Conservation (phyloP, 2,888 invertebrate species). For the Didymodactylos carnosus region DNA sequence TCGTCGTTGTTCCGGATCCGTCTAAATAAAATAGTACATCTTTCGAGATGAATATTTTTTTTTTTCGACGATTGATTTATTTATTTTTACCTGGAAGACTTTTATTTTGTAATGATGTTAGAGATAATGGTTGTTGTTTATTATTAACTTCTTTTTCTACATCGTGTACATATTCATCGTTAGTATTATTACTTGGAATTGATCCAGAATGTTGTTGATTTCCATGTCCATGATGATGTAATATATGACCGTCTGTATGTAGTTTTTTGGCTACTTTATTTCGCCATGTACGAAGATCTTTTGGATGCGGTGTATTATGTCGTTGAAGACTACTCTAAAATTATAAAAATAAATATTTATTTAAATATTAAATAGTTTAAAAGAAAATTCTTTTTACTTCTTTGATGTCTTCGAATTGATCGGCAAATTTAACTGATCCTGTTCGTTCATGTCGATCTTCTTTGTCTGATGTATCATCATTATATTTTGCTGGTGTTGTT, state of each 20-base stretch:
- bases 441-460: not conserved
- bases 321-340: slow-evolving; percentile 35
- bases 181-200: too few species aligned
- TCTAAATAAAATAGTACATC: not conserved
- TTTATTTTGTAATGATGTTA: not conserved
- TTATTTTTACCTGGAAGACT: not conserved
- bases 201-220: not conserved
- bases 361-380: not conserved
- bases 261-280: not conserved
- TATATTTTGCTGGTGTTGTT: not conserved
- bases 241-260: not conserved
- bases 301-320: slow-evolving; percentile 93
- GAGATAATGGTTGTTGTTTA: not conserved
- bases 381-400: not conserved
- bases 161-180: too few species aligned
- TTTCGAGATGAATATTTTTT: not conserved
- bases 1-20: too few species aligned
- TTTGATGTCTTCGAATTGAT: not conserved
- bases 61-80: too few species aligned
- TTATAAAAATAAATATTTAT: not conserved
- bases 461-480: not conserved
- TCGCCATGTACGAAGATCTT: slow-evolving; percentile 39
- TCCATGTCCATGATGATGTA: not conserved
- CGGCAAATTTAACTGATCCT: not conserved
- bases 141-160: too few species aligned